A percentile compares a stretch with the other conserved stretches of the same genome.
Evolutionary conservation across 2,113 vertebrate genomes (phyloP).

Genomic region (Toxostoma redivivum): DNA sequence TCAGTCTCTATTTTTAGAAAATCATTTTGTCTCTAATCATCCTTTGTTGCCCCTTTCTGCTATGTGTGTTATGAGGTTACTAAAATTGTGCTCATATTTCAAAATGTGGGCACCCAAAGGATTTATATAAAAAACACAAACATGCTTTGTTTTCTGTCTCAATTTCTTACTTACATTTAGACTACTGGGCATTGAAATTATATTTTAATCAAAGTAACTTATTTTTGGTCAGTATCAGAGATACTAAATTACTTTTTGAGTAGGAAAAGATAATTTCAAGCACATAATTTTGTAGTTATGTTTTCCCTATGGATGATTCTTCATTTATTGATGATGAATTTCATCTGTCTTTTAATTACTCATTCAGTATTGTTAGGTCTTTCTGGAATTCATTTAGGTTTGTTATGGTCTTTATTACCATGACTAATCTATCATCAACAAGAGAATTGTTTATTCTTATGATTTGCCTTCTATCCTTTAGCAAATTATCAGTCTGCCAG

Average conservation of each 20-base stretch:
- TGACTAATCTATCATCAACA: background rate
- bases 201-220: background rate
- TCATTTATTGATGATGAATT: background rate
- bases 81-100: background rate
- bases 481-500: background rate
- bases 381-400: background rate
- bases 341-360: background rate
- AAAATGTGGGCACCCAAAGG: background rate
- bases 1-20: background rate
- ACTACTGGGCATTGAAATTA: background rate
- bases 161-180: background rate
- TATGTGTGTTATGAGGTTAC: background rate
- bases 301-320: background rate
- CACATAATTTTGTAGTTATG: background rate
- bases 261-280: background rate
- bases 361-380: background rate
- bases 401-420: background rate
- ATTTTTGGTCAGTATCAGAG: background rate
- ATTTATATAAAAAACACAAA: background rate
- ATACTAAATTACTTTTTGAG: background rate
- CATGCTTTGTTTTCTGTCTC: background rate
- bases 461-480: background rate
- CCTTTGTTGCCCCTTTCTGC: background rate
- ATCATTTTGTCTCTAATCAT: background rate
- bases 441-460: background rate